Evolutionary conservation across 2,888 invertebrate genomes (phyloP).

Genomic region (Drosophila tanythrix): DNA sequence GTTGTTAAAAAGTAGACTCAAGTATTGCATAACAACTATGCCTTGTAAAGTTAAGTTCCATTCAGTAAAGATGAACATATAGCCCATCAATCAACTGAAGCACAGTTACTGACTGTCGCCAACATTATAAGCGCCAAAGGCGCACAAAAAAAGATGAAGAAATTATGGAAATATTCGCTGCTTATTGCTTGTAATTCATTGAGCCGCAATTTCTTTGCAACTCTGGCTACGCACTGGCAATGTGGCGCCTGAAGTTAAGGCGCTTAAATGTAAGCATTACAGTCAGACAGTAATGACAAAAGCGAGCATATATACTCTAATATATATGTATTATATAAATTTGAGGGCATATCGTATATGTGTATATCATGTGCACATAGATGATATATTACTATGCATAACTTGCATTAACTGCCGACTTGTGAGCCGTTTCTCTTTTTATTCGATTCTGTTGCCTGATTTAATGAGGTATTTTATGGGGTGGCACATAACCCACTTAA

Average conservation of each 20-base stretch:
- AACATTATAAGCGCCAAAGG: background rate
- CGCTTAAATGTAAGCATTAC: slow-evolving; percentile 52
- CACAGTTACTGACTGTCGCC: background rate
- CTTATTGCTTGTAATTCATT: slow-evolving; percentile 46
- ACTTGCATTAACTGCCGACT: slow-evolving; percentile 55
- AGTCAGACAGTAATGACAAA: slow-evolving; percentile 50
- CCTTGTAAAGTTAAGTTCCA: background rate
- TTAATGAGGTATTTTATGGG: slow-evolving; percentile 45
- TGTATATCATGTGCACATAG: slow-evolving; percentile 4
- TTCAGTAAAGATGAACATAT: slow-evolving; percentile 1
- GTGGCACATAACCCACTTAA: slow-evolving; percentile 70
- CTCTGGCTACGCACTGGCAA: slow-evolving; percentile 23
- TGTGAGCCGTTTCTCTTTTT: slow-evolving; percentile 20
- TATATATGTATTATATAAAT: slow-evolving; percentile 6
- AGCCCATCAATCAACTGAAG: background rate
- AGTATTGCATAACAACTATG: background rate
- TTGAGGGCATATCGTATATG: slow-evolving; percentile 1
- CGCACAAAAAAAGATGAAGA: background rate
- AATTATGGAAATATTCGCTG: slow-evolving; percentile 39
- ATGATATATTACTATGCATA: slow-evolving; percentile 45
- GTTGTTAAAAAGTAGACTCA: background rate
- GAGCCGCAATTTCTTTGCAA: slow-evolving; percentile 46
- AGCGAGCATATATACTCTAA: slow-evolving; percentile 15
- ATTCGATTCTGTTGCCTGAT: slow-evolving; percentile 24
- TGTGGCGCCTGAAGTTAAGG: slow-evolving; percentile 53